Conservation (phyloP, 2,888 invertebrate species). For the Poecilus cupreus region DNA sequence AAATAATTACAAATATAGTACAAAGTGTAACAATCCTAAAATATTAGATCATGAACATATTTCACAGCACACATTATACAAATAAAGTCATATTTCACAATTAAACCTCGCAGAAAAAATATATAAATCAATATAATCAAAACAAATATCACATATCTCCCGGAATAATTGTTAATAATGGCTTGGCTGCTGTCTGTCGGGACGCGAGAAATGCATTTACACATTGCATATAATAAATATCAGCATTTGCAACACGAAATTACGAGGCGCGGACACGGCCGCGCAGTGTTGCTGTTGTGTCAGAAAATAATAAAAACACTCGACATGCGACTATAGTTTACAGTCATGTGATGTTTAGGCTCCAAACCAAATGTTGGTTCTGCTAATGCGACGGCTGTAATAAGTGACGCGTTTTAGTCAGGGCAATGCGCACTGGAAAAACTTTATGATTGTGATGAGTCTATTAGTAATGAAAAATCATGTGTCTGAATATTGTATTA, state of each 20-base stretch:
- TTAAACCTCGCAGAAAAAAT: slow-evolving; percentile 36
- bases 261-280: not conserved
- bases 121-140: slow-evolving; percentile 51
- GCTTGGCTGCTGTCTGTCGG: slow-evolving; percentile 4
- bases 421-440: no score
- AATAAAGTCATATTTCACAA: slow-evolving; percentile 33
- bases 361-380: not conserved
- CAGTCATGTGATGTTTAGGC: not conserved
- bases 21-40: slow-evolving; percentile 7
- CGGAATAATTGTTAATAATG: slow-evolving; percentile 51
- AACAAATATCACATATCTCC: slow-evolving; percentile 48
- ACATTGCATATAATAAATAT: slow-evolving; percentile 46
- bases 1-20: not conserved
- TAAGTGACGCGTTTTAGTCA: not conserved
- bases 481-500: no score
- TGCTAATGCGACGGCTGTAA: not conserved
- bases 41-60: slow-evolving; percentile 17
- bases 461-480: no score
- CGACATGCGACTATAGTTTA: not conserved
- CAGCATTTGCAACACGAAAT: not conserved
- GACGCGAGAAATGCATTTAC: slow-evolving; percentile 53
- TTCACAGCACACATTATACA: not conserved
- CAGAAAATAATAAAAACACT: not conserved
- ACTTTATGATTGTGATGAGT: no score
- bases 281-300: no score